These are phyloP conservation scores for Cenopis cana DNA, from an alignment of 2,888 invertebrate genomes.

Conservation along the genomic window DNA sequence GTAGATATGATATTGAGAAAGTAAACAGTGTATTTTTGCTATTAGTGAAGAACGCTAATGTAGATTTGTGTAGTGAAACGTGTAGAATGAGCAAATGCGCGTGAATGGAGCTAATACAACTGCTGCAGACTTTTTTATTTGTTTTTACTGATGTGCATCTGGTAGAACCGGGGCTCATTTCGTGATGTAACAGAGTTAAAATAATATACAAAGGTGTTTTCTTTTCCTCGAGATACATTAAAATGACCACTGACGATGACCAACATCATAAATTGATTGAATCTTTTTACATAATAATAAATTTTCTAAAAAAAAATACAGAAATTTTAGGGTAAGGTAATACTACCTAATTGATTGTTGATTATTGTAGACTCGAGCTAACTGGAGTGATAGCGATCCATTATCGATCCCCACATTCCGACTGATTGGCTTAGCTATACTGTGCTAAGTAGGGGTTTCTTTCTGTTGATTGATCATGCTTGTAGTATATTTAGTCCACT, in stretches of 20 bases:
- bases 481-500: neutral
- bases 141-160: constrained; percentile 43
- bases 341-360: no score
- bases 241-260: neutral
- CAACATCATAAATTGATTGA: neutral
- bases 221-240: constrained; percentile 18
- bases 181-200: constrained; percentile 11
- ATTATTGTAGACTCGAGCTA: constrained; percentile 29
- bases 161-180: constrained; percentile 31
- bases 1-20: neutral
- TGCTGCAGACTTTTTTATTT: constrained; percentile 42
- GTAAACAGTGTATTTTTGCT: constrained; percentile 9
- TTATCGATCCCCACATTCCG: constrained; percentile 57
- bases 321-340: no score
- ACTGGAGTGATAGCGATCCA: constrained; percentile 47
- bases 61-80: constrained; percentile 54
- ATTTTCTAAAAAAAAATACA: no score
- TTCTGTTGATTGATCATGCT: neutral
- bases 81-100: constrained; percentile 46
- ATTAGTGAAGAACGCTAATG: constrained; percentile 31
- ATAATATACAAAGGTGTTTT: constrained; percentile 32
- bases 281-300: neutral
- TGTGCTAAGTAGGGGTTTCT: constrained; percentile 12
- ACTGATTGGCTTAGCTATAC: constrained; percentile 52
- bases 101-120: constrained; percentile 50